phyloP scores from a whole-genome alignment of 2,888 invertebrate species.

The Anthoptus insignis region DNA sequence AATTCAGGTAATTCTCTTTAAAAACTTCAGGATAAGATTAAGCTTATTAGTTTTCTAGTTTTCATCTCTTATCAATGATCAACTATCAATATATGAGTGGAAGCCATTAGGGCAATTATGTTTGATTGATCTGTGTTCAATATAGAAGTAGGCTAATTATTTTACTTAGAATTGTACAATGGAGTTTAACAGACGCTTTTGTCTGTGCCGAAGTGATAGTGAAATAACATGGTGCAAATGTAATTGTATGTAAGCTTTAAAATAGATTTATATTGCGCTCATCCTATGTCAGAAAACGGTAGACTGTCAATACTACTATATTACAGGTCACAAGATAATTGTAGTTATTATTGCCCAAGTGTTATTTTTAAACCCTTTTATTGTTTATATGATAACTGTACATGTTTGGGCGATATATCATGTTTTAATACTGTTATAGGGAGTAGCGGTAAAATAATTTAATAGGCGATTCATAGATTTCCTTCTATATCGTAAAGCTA shows the following conservation, averaged over 20 bases:
- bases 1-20: background rate
- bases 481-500: background rate
- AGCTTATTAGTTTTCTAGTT: background rate
- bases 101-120: slow-evolving; percentile 6
- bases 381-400: background rate
- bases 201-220: slow-evolving; percentile 14
- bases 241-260: slow-evolving; percentile 27
- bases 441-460: background rate
- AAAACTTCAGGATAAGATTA: background rate
- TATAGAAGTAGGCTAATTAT: slow-evolving; percentile 19
- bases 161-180: slow-evolving; percentile 9
- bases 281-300: slow-evolving; percentile 13
- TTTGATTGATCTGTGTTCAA: slow-evolving; percentile 24
- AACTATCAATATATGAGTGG: background rate
- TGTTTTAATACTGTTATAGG: background rate
- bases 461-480: slow-evolving; percentile 1
- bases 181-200: slow-evolving; percentile 16
- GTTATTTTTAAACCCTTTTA: background rate
- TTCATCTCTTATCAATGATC: too few species aligned
- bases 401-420: background rate
- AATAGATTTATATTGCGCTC: slow-evolving; percentile 29
- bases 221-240: slow-evolving; percentile 21
- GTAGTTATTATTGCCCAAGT: background rate
- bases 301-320: background rate
- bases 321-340: background rate